Evolutionary conservation across 2,888 invertebrate genomes (phyloP).

Genomic region (Calliopum simillimum): DNA sequence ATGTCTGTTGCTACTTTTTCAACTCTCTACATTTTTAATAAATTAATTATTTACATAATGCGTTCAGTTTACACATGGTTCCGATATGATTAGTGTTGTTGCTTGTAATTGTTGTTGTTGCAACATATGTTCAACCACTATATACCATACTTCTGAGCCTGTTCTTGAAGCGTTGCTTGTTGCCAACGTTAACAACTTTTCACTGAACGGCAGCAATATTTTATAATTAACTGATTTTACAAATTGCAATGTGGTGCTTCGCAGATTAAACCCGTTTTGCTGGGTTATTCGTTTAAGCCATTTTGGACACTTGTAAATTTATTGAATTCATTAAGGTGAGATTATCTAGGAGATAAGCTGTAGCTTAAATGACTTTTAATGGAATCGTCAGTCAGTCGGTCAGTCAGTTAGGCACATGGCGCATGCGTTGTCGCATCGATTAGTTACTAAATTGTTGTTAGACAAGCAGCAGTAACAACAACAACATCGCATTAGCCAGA

Average conservation of each 20-base stretch:
- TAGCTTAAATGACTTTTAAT: conserved; percentile 29
- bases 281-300: not conserved
- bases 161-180: too few relatives aligned
- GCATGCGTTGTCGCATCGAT: conserved; percentile 28
- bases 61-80: conserved; percentile 18
- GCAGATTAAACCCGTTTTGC: not conserved
- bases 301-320: conserved; percentile 27
- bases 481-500: not conserved
- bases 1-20: conserved; percentile 21
- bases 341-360: conserved; percentile 29
- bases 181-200: conserved; percentile 16
- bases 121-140: not conserved
- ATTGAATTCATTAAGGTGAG: conserved; percentile 27
- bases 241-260: conserved; percentile 21
- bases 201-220: conserved; percentile 12
- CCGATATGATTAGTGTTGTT: conserved; percentile 5
- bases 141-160: too few relatives aligned
- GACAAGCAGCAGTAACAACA: conserved; percentile 3
- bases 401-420: too few relatives aligned
- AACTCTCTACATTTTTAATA: conserved; percentile 17
- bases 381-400: conserved; percentile 30
- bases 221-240: conserved; percentile 28
- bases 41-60: conserved; percentile 34
- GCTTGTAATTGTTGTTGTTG: conserved; percentile 22
- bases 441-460: conserved; percentile 6